A percentile compares a stretch with the other conserved stretches of the same genome.
These are phyloP conservation scores for Polypterus senegalus DNA, from an alignment of 2,113 vertebrate genomes.

Conservation along the genomic window DNA sequence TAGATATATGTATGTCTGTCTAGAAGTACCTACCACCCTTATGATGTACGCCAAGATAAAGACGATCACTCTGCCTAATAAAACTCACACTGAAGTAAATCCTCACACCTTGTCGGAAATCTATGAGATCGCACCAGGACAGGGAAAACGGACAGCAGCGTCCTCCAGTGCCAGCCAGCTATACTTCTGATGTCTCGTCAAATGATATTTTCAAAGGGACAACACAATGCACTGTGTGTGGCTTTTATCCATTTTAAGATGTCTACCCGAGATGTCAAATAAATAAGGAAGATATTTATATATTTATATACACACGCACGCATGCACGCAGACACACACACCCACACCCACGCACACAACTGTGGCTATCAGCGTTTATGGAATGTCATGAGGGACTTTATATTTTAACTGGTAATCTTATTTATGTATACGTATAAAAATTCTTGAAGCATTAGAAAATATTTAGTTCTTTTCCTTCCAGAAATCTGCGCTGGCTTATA, in stretches of 20 bases:
- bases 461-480: constrained; percentile 12
- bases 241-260: not conserved
- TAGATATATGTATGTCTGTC: too few relatives aligned
- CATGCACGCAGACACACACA: constrained; percentile 36
- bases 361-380: constrained; percentile 11
- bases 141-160: not conserved
- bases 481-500: too few relatives aligned
- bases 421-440: constrained; percentile 16
- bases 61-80: too few relatives aligned
- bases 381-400: constrained; percentile 16
- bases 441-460: constrained; percentile 29
- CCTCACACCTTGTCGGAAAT: not conserved
- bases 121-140: constrained; percentile 24
- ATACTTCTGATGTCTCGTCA: constrained; percentile 17
- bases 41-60: too few relatives aligned
- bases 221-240: too few relatives aligned
- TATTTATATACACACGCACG: constrained; percentile 28
- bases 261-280: constrained; percentile 39
- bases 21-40: too few relatives aligned
- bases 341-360: constrained; percentile 18
- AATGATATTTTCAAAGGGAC: too few relatives aligned
- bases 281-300: constrained; percentile 62
- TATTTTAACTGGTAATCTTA: too few relatives aligned
- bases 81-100: too few relatives aligned
- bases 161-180: constrained; percentile 35